Evolutionary conservation across 2,888 invertebrate genomes (phyloP).

Genomic region (Limnephilus lunatus): DNA sequence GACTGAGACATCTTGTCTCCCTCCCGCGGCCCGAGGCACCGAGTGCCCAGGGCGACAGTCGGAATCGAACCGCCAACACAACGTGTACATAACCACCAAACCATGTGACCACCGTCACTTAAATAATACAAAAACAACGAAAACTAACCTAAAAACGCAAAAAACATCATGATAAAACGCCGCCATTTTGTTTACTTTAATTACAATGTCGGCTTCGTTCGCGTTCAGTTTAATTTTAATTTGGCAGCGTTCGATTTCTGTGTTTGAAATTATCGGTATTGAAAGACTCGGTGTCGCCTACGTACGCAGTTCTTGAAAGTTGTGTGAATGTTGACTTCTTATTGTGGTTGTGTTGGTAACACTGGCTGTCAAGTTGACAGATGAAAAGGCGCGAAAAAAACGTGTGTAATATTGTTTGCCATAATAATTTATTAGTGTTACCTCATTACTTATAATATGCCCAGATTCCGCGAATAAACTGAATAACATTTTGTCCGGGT

Average conservation of each 20-base stretch:
- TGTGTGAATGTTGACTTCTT: constrained; percentile 16
- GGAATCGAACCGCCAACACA: constrained; percentile 57
- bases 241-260: constrained; percentile 25
- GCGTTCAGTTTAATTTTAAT: neutral
- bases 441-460: too few relatives aligned
- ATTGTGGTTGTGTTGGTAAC: constrained; percentile 37
- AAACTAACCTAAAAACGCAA: neutral
- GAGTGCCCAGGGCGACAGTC: constrained; percentile 61
- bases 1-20: constrained; percentile 35
- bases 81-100: constrained; percentile 54
- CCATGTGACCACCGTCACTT: constrained; percentile 55
- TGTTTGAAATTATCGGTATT: constrained; percentile 11
- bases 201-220: neutral
- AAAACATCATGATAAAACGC: neutral
- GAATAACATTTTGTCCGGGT: neutral
- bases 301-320: constrained; percentile 37
- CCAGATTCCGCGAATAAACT: neutral
- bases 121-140: constrained; percentile 46
- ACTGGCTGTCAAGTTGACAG: constrained; percentile 46
- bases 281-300: constrained; percentile 40
- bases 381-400: constrained; percentile 46
- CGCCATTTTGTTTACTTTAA: constrained; percentile 33
- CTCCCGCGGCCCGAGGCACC: constrained; percentile 54
- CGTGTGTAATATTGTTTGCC: neutral
- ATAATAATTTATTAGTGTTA: too few relatives aligned